Evolutionary conservation across 2,888 invertebrate species (phyloP), one percentile per base, ranked within the genome.

Genomic region (Plagodis dolabraria): DNA sequence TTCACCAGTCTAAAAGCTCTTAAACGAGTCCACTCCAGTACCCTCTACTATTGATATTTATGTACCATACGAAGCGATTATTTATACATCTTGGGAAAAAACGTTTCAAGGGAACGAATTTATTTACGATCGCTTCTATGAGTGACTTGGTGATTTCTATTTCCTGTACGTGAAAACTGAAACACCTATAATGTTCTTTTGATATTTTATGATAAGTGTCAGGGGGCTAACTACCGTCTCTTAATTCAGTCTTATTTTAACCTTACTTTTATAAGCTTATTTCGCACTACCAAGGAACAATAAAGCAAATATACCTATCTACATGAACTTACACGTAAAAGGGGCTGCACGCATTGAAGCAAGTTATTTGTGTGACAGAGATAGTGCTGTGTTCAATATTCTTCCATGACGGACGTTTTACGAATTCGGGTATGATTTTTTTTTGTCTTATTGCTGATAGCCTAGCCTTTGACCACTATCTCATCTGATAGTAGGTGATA

Each of bases 11-110:
- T 62, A 55, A 54, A 64, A 63, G 62, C 60, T 64, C 53, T 60
- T 61, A 69, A 63, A 58, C 56, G 48, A 67, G 67, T 48, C 22
- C 22, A 48, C 69, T 73, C 68, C 33, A 62, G 65, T 68, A 72
- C 64, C 67, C 69, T 72, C 22, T 71, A 63, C 74, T 72, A 76
- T 61, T 57, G 65, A 82, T 81, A 86, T 86, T 86, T 85, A 86
- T 79, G 83, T 73, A 63, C 64, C 74, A 71, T 74, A 71, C 74
- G 72, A 65, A 63, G 67, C 77, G 68, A 80, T 83, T 79, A 77
- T 79, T 81, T 77, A 79, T 82, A 80, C 78, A 59, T 61, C 79
- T 73, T 62, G 65, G 68, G 72, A 38, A 79, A 83, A 82, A 80
- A 75, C 75, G 72, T 68, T 84, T 79, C 74, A 74, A 71, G 72